A percentile compares a stretch with the other conserved stretches of the same genome.
Conservation (phyloP, 2,797 vertebrate genomes). For the Micropoecilia bifurca region DNA sequence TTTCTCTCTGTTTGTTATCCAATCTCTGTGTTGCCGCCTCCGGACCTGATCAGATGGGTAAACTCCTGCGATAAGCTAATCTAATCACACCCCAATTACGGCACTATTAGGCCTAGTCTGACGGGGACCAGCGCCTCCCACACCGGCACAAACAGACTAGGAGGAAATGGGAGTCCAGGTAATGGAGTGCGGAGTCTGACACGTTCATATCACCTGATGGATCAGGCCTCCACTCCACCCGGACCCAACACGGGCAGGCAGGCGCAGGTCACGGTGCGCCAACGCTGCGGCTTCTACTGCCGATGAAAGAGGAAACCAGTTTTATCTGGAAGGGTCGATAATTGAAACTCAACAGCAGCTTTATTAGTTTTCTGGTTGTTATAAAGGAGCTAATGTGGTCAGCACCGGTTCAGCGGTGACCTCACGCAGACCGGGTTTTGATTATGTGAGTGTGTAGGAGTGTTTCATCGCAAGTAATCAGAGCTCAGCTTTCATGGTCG, state of each 20-base stretch:
- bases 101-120: slow-evolving; percentile 33
- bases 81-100: slow-evolving; percentile 51
- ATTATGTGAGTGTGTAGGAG: not conserved
- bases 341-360: not conserved
- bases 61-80: slow-evolving; percentile 47
- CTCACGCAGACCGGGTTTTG: not conserved
- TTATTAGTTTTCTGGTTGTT: not conserved
- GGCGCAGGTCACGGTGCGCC: not conserved
- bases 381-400: not conserved
- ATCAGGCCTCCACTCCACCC: slow-evolving; percentile 32
- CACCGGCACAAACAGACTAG: slow-evolving; percentile 10
- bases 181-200: slow-evolving; percentile 35
- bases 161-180: slow-evolving; percentile 17
- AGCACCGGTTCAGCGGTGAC: not conserved
- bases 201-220: slow-evolving; percentile 38
- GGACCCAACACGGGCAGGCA: not conserved
- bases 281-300: slow-evolving; percentile 2
- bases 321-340: slow-evolving; percentile 4
- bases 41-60: slow-evolving; percentile 36
- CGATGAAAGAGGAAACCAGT: slow-evolving; percentile 19
- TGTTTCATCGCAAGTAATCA: not conserved
- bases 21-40: slow-evolving; percentile 24
- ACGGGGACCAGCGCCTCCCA: slow-evolving; percentile 13
- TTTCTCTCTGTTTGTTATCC: slow-evolving; percentile 34
- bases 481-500: too few species aligned